phyloP scores from a whole-genome alignment of 2,888 invertebrate species.

The Hemithea aestivaria region DNA sequence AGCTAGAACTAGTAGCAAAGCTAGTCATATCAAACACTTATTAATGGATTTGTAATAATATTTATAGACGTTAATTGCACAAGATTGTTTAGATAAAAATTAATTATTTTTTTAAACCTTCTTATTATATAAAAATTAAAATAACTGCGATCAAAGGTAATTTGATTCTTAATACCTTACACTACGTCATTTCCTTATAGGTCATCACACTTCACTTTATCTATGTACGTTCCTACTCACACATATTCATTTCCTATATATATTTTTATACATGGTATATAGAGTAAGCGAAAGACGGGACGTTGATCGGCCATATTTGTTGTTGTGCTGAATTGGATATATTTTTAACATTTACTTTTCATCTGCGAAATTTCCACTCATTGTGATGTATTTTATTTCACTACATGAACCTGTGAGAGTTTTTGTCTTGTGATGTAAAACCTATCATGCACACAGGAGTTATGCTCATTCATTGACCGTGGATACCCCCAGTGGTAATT shows the following conservation, averaged over 20 bases:
- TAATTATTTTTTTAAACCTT: no score
- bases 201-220: background rate
- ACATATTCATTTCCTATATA: slow-evolving; percentile 1
- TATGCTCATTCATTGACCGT: slow-evolving; percentile 65
- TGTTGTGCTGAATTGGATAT: slow-evolving; percentile 83
- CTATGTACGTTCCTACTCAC: no score
- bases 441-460: slow-evolving; percentile 42
- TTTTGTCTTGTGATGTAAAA: slow-evolving; percentile 53
- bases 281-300: slow-evolving; percentile 26
- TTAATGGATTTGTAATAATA: no score
- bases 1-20: no score
- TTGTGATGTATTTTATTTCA: slow-evolving; percentile 69
- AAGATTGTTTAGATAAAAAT: no score
- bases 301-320: slow-evolving; percentile 86
- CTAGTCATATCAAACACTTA: no score
- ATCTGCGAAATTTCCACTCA: slow-evolving; percentile 48
- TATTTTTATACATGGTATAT: slow-evolving; percentile 6
- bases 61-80: no score
- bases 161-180: no score
- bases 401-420: slow-evolving; percentile 41
- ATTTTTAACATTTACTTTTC: slow-evolving; percentile 78
- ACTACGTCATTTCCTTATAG: background rate
- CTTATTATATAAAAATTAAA: no score
- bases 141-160: no score
- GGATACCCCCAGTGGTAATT: slow-evolving; percentile 63